Evolutionary conservation across 2,888 invertebrate genomes (phyloP).

Genomic region (Agrotis segetum): DNA sequence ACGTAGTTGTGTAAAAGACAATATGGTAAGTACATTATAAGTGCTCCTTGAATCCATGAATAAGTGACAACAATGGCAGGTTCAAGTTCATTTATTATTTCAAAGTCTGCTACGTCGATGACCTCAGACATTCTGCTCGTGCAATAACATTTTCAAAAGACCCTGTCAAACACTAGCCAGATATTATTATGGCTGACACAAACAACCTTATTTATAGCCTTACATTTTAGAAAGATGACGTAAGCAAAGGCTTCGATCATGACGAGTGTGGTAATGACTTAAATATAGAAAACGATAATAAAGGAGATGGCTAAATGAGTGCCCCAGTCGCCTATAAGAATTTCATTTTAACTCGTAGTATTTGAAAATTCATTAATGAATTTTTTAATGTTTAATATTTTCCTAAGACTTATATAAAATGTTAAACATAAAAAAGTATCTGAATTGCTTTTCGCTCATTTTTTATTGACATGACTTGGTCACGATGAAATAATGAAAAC

Average conservation of each 20-base stretch:
- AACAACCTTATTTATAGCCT: constrained; percentile 24
- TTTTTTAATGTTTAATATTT: too few species aligned
- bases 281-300: constrained; percentile 53
- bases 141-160: constrained; percentile 10
- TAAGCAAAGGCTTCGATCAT: constrained; percentile 36
- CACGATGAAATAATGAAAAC: too few species aligned
- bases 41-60: constrained; percentile 2
- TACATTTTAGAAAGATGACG: constrained; percentile 41
- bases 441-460: too few species aligned
- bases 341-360: too few species aligned
- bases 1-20: not conserved
- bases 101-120: constrained; percentile 3
- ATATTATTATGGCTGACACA: constrained; percentile 6
- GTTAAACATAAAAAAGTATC: too few species aligned
- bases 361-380: too few species aligned
- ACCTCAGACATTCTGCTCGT: constrained; percentile 20
- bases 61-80: not conserved
- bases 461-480: too few species aligned
- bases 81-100: constrained; percentile 36
- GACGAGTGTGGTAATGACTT: constrained; percentile 40
- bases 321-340: too few species aligned
- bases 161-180: constrained; percentile 13
- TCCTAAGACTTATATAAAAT: too few species aligned
- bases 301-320: too few species aligned
- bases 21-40: not conserved